Conservation (phyloP, 2,113 vertebrate species). For the Pandion haliaetus region DNA sequence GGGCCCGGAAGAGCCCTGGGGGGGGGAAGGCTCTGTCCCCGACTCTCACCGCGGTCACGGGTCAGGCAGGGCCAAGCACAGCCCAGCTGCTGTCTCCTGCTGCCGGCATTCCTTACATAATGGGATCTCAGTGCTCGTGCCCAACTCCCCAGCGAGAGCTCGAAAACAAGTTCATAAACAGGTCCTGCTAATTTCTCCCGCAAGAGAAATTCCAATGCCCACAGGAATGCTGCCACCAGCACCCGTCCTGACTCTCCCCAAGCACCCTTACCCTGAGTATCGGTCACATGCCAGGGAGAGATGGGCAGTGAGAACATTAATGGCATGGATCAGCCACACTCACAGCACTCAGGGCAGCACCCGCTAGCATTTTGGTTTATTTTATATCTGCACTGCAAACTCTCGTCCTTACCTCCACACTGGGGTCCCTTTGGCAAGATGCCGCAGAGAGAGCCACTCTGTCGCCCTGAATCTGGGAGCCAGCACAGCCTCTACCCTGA, state of each 20-base stretch:
- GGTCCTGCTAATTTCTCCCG: conserved; percentile 45
- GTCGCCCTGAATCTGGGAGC: rapidly evolving
- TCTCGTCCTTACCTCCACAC: neutral
- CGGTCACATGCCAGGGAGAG: neutral
- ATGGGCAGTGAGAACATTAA: neutral
- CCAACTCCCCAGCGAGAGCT: neutral
- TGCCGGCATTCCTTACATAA: conserved; percentile 29
- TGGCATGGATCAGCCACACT: neutral
- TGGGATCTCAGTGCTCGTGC: conserved; percentile 59
- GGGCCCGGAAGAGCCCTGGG: neutral
- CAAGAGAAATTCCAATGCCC: neutral
- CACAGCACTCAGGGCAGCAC: neutral
- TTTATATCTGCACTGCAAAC: neutral
- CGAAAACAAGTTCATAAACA: conserved; percentile 61
- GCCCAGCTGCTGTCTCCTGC: conserved; percentile 34
- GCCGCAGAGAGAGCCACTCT: rapidly evolving
- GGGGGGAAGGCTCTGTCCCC: neutral
- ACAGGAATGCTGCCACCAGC: conserved; percentile 47
- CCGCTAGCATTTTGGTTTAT: neutral
- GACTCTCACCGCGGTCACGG: conserved; percentile 29
- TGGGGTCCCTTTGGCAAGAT: neutral
- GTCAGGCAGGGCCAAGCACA: conserved; percentile 18
- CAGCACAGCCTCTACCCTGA: neutral
- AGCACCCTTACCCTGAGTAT: neutral
- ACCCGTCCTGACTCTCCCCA: neutral